Conservation (phyloP, 1,140 invertebrate species). For the Heliconius himera region DNA sequence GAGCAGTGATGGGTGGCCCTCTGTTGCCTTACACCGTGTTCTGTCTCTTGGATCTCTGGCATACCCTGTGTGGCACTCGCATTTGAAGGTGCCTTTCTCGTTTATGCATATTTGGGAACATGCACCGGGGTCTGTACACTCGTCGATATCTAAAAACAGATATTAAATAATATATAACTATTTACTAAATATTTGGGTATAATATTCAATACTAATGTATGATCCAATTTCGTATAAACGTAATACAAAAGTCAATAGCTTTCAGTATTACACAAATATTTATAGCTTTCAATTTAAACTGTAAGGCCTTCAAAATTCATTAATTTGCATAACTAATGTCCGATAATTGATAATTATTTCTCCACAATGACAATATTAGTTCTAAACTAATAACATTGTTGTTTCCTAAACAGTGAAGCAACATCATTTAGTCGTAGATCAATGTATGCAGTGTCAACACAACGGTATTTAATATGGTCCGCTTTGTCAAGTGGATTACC, state of each 20-base stretch:
- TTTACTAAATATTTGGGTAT: not conserved
- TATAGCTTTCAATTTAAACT: not conserved
- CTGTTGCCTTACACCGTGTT: conserved; percentile 92
- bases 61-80: conserved; percentile 94
- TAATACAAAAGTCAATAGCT: not conserved
- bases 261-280: not conserved
- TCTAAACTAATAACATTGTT: conserved; percentile 4
- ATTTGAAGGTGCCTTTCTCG: conserved; percentile 95
- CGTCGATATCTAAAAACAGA: conserved; percentile 91
- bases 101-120: conserved; percentile 97
- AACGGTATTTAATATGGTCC: conserved; percentile 15
- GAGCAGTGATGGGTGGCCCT: conserved; percentile 92
- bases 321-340: not conserved
- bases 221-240: not conserved
- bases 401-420: not conserved
- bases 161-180: not conserved
- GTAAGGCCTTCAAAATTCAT: not conserved
- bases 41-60: conserved; percentile 90
- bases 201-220: too few species aligned
- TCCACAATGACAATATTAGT: not conserved
- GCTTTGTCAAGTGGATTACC: conserved; percentile 31
- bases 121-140: conserved; percentile 92
- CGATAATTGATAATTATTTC: conserved; percentile 9
- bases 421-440: not conserved
- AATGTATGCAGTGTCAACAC: conserved; percentile 8